phyloP scores from a whole-genome alignment of 2,113 vertebrate species.

The Leptocoma aspasia region DNA sequence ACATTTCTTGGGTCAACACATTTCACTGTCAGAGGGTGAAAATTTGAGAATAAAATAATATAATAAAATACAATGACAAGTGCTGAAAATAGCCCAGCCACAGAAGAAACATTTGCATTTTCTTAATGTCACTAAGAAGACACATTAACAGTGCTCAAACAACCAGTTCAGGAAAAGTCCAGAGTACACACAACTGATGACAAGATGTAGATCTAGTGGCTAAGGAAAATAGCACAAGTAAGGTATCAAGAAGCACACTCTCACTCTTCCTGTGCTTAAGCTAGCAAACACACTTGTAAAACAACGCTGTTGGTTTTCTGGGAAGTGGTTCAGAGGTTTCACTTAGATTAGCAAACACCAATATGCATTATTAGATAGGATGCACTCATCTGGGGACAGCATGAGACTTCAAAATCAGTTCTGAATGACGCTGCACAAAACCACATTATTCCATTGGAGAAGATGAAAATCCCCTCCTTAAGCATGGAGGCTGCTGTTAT shows the following conservation, averaged over 20 bases:
- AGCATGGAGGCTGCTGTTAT: background rate
- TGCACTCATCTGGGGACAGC: background rate
- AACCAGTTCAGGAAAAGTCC: background rate
- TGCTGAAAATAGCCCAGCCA: background rate
- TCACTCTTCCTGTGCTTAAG: background rate
- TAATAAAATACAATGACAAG: background rate
- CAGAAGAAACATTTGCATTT: background rate
- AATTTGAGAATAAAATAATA: background rate
- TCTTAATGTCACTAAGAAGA: background rate
- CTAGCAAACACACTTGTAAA: background rate
- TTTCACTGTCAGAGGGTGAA: background rate
- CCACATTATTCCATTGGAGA: background rate
- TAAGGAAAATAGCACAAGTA: background rate
- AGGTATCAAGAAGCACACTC: background rate
- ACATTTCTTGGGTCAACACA: background rate
- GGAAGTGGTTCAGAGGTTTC: background rate
- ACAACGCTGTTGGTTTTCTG: background rate
- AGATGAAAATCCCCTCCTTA: background rate
- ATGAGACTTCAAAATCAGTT: background rate
- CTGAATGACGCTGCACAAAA: background rate
- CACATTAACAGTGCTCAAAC: background rate
- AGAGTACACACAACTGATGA: background rate
- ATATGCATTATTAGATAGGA: background rate
- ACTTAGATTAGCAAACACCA: background rate
- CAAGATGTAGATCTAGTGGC: background rate